Conservation (phyloP, 2,888 invertebrate genomes). For the Crocallis elinguaria region DNA sequence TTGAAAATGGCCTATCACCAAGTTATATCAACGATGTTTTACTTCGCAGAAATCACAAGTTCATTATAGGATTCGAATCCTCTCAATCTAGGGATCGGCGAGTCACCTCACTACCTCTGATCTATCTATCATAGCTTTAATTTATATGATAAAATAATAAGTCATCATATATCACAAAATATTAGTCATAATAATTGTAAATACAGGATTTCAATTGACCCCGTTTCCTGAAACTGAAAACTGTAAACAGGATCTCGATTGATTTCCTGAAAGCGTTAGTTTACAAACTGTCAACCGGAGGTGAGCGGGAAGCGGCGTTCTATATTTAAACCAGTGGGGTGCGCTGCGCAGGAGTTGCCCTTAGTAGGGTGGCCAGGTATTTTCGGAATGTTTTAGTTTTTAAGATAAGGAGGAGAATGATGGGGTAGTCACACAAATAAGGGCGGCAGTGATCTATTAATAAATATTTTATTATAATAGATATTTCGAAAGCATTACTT, state of each 20-base stretch:
- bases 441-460: background rate
- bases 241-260: constrained; percentile 24
- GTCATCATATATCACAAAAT: too few relatives aligned
- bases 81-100: too few relatives aligned
- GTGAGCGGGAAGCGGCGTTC: constrained; percentile 56
- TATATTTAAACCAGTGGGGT: constrained; percentile 57
- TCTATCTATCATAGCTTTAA: too few relatives aligned
- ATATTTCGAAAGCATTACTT: too few relatives aligned
- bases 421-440: background rate
- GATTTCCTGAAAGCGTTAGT: constrained; percentile 46
- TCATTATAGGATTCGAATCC: too few relatives aligned
- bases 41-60: too few relatives aligned
- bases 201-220: background rate
- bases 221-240: constrained; percentile 10
- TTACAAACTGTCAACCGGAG: constrained; percentile 45
- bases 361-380: constrained; percentile 17
- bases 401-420: constrained; percentile 6
- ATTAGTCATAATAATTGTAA: too few relatives aligned
- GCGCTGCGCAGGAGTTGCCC: constrained; percentile 24
- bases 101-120: too few relatives aligned
- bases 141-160: too few relatives aligned
- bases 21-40: too few relatives aligned
- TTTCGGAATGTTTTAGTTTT: constrained; percentile 2
- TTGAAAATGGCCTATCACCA: too few relatives aligned
- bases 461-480: too few relatives aligned